A percentile compares a stretch with the other conserved stretches of the same genome.
Evolutionary conservation across 2,113 vertebrate genomes (phyloP).

Genomic region (Festucalex cinctus): DNA sequence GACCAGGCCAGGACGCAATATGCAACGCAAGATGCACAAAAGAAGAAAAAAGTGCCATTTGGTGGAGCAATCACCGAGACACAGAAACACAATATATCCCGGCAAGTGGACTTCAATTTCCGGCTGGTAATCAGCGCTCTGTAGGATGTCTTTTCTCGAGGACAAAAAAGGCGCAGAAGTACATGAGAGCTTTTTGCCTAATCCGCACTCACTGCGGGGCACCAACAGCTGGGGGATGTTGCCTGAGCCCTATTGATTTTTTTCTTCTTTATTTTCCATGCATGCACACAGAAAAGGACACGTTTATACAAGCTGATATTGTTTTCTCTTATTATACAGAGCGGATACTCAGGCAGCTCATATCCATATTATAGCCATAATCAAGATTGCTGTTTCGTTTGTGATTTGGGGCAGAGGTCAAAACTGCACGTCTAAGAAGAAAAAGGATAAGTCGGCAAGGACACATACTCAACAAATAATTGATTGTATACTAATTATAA

Average conservation of each 20-base stretch:
- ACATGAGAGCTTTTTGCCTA: constrained; percentile 9
- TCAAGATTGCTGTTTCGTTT: background rate
- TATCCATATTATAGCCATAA: background rate
- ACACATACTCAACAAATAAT: background rate
- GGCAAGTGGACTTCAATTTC: constrained; percentile 5
- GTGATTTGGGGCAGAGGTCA: background rate
- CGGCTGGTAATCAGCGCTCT: constrained; percentile 5
- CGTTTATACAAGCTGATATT: background rate
- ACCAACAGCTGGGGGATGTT: constrained; percentile 2
- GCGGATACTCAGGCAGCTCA: background rate
- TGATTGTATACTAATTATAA: too few relatives aligned
- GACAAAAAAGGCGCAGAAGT: background rate
- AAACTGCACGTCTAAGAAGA: background rate
- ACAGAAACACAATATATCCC: background rate
- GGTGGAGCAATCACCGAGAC: background rate
- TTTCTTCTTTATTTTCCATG: background rate
- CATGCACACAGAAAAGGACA: background rate
- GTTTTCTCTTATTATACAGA: background rate
- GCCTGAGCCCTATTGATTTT: background rate
- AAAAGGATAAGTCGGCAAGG: background rate
- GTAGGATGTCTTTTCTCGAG: background rate
- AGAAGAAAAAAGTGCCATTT: constrained; percentile 1
- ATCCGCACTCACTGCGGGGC: background rate
- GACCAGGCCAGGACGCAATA: background rate
- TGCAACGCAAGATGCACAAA: background rate